Evolutionary conservation across 2,888 invertebrate species (phyloP).

Genomic region (Mythimna pallens): DNA sequence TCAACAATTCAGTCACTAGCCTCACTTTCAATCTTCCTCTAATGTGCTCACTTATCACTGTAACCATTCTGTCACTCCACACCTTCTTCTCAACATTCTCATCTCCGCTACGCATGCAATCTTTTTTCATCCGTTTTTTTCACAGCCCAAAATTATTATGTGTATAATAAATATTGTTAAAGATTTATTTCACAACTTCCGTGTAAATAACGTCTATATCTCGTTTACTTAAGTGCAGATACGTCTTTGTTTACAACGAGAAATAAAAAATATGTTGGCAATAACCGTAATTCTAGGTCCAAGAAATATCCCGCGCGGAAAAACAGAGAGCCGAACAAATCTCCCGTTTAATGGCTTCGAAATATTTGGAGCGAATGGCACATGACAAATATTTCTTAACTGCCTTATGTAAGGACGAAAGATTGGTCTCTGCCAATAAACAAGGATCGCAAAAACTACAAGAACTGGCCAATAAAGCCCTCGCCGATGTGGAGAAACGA

Average conservation of each 20-base stretch:
- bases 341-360: constrained; percentile 86
- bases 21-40: no score
- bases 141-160: not conserved
- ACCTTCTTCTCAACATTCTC: no score
- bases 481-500: constrained; percentile 82
- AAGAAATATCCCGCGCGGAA: constrained; percentile 83
- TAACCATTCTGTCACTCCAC: no score
- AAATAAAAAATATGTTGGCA: constrained; percentile 66
- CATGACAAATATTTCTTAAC: constrained; percentile 88
- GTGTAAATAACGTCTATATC: constrained; percentile 22
- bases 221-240: constrained; percentile 54
- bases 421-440: constrained; percentile 84
- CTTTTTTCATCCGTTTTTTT: no score
- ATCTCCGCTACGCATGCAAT: no score
- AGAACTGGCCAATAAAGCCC: constrained; percentile 81
- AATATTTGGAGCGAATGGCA: constrained; percentile 88
- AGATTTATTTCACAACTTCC: constrained; percentile 44
- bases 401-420: constrained; percentile 83
- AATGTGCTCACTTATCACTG: no score
- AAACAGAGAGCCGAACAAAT: constrained; percentile 82
- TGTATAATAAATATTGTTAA: constrained; percentile 19
- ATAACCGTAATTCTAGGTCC: constrained; percentile 76
- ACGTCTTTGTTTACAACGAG: constrained; percentile 57
- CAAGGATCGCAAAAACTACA: constrained; percentile 80
- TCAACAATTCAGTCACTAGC: no score